phyloP scores from a whole-genome alignment of 2,888 invertebrate genomes.

The Tethea ocularis region DNA sequence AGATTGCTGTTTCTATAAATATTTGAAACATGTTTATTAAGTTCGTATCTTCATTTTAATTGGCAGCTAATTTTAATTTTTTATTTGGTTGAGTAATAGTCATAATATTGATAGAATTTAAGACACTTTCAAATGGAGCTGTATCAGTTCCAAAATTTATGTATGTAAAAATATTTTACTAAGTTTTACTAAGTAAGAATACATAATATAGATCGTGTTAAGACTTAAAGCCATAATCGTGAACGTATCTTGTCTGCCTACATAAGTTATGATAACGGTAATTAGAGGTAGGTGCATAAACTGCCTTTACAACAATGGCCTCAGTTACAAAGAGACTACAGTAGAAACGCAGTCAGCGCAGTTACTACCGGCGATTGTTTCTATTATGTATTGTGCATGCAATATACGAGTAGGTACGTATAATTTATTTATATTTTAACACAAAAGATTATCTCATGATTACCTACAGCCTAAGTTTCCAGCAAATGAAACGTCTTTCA shows the following conservation, averaged over 20 bases:
- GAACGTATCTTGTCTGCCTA: not conserved
- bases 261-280: slow-evolving; percentile 4
- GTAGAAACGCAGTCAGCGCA: slow-evolving; percentile 5
- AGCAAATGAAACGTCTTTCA: not conserved
- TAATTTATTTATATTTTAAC: too few species aligned
- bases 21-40: not conserved
- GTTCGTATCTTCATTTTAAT: slow-evolving; percentile 8
- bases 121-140: too few species aligned
- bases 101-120: too few species aligned
- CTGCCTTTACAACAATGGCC: slow-evolving; percentile 4
- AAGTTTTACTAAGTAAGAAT: too few species aligned
- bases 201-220: too few species aligned
- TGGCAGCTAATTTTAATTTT: not conserved
- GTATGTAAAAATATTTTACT: too few species aligned
- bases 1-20: too few species aligned
- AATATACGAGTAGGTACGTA: not conserved
- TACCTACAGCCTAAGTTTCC: too few species aligned
- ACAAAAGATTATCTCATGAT: too few species aligned
- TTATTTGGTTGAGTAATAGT: not conserved
- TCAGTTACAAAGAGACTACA: not conserved
- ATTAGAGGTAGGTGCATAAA: slow-evolving; percentile 3
- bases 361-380: slow-evolving; percentile 10
- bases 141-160: too few species aligned
- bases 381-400: not conserved
- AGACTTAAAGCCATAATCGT: slow-evolving; percentile 4